phyloP scores from a whole-genome alignment of 1,140 invertebrate genomes.

The Drosophila triauraria region DNA sequence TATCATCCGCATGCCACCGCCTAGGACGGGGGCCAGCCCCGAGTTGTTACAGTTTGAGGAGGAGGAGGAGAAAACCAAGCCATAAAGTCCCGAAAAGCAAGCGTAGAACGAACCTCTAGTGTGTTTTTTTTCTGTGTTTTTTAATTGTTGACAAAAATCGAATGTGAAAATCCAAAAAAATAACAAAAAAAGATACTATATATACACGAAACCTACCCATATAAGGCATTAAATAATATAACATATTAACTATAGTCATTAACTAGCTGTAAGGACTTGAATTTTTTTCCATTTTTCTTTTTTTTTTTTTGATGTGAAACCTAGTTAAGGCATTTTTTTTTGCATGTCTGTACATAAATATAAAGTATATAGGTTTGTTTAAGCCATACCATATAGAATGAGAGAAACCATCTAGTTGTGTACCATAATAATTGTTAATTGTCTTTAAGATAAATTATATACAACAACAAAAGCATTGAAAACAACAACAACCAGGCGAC shows the following conservation, averaged over 20 bases:
- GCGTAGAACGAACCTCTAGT: constrained; percentile 42
- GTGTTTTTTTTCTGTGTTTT: constrained; percentile 48
- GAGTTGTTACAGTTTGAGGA: constrained; percentile 34
- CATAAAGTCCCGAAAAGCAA: constrained; percentile 26
- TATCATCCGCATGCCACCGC: constrained; percentile 78
- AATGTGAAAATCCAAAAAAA: constrained; percentile 40
- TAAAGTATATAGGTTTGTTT: constrained; percentile 28
- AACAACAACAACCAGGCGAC: constrained; percentile 32
- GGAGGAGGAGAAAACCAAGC: constrained; percentile 18
- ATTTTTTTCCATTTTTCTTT: constrained; percentile 58
- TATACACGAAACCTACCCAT: constrained; percentile 2
- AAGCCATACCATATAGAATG: constrained; percentile 43
- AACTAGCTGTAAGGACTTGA: constrained; percentile 30
- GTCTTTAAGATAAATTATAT: constrained; percentile 80
- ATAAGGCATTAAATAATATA: constrained; percentile 23
- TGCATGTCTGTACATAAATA: constrained; percentile 71
- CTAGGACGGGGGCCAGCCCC: constrained; percentile 19
- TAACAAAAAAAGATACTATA: constrained; percentile 36
- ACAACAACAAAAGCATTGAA: constrained; percentile 47
- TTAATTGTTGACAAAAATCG: constrained; percentile 37
- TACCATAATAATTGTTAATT: constrained; percentile 77
- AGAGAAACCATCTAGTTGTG: constrained; percentile 51
- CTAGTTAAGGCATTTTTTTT: constrained; percentile 66
- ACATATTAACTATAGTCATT: constrained; percentile 34
- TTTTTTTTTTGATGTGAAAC: background rate